Percentiles rank a stretch among this genome's conserved stretches.
phyloP scores from a whole-genome alignment of 92 coral and sea anemone species.

The Epizoanthus stellaris region DNA sequence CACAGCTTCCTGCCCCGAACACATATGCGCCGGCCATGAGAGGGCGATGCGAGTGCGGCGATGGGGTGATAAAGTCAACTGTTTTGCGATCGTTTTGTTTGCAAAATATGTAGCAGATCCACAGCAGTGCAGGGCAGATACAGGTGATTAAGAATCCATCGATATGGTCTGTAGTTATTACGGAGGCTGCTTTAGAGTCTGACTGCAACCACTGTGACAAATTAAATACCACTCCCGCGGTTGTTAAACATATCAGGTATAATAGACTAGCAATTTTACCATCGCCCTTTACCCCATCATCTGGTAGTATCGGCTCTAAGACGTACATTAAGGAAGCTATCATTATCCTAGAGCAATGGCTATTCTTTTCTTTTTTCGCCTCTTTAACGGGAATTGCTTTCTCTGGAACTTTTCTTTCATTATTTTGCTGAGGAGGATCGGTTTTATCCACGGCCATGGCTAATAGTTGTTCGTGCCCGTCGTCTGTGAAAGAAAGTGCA shows the following conservation, averaged over 20 bases:
- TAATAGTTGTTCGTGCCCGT: conserved; percentile 1
- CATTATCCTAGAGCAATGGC: conserved; percentile 54
- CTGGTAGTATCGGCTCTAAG: conserved; percentile 84
- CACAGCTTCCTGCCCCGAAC: conserved; percentile 95
- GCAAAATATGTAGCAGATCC: conserved; percentile 95
- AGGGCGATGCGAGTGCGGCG: conserved; percentile 93
- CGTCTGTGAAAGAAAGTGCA: conserved; percentile 39
- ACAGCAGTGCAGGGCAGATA: conserved; percentile 87
- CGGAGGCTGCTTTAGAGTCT: conserved; percentile 86
- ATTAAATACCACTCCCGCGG: conserved; percentile 96
- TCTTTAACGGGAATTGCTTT: conserved; percentile 37
- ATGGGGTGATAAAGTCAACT: conserved; percentile 87
- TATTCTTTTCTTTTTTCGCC: conserved; percentile 57
- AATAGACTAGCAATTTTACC: conserved; percentile 95
- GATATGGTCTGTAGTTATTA: conserved; percentile 94
- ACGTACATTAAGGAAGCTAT: conserved; percentile 75
- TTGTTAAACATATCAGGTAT: conserved; percentile 93
- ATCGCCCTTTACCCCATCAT: conserved; percentile 94
- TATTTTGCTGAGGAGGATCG: neutral
- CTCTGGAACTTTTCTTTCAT: conserved; percentile 25
- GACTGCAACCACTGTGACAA: conserved; percentile 95
- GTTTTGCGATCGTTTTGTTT: conserved; percentile 93
- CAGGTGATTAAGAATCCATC: conserved; percentile 97
- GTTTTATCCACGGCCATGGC: conserved; percentile 31
- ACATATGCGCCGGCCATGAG: conserved; percentile 96